Percentiles rank a stretch among this genome's conserved stretches.
Evolutionary conservation across 2,797 vertebrate genomes (phyloP).

Genomic region (Carapus acus): DNA sequence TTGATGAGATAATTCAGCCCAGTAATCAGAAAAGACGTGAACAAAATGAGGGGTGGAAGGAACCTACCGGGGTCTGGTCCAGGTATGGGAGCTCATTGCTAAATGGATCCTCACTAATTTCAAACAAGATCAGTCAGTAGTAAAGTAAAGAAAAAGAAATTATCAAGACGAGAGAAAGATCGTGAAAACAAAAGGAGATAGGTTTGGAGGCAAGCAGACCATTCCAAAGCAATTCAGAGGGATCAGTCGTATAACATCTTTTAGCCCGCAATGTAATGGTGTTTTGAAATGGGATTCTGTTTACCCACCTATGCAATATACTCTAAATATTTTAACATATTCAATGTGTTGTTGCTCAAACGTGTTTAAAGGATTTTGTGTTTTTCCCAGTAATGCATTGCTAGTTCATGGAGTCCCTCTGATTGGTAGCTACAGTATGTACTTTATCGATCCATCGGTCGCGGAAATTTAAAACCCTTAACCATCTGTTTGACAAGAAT

Average conservation of each 20-base stretch:
- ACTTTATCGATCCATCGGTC: too few species aligned
- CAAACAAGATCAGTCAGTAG: conserved; percentile 18
- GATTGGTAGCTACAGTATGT: too few species aligned
- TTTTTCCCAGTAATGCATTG: conserved; percentile 11
- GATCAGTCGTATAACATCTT: conserved; percentile 38
- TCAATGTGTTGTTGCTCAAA: conserved; percentile 9
- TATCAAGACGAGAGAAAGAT: conserved; percentile 9
- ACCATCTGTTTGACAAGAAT: too few species aligned
- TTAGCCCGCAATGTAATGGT: conserved; percentile 41
- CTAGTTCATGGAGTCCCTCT: conserved; percentile 22
- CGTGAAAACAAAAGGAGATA: conserved; percentile 31
- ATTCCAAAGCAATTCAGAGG: conserved; percentile 35
- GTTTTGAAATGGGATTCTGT: conserved; percentile 47
- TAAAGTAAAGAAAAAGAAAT: conserved; percentile 7
- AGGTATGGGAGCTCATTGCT: too few species aligned
- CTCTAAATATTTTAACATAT: conserved; percentile 32
- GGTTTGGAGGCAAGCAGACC: conserved; percentile 32
- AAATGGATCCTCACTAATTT: conserved; percentile 24
- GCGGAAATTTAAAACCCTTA: too few species aligned
- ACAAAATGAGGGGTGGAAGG: too few species aligned
- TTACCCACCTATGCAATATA: conserved; percentile 21
- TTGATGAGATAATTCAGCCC: conserved; percentile 27
- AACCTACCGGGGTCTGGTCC: too few species aligned
- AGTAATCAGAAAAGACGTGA: conserved; percentile 1
- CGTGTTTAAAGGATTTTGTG: conserved; percentile 24